phyloP scores from a whole-genome alignment of 2,888 invertebrate genomes.

The Ferrisia virgata region DNA sequence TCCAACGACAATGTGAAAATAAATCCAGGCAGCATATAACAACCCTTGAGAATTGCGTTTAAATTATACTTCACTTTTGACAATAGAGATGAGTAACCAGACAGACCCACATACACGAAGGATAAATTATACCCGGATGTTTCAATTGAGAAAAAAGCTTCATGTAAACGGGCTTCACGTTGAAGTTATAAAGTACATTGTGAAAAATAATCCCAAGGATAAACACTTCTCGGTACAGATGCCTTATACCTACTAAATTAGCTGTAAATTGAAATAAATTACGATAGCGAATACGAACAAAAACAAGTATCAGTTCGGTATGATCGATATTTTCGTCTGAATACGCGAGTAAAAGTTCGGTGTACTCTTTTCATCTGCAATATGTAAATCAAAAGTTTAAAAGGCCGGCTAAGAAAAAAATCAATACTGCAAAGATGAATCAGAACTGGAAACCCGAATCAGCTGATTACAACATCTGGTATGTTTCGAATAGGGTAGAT shows the following conservation, averaged over 20 bases:
- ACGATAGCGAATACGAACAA: not conserved
- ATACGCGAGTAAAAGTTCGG: not conserved
- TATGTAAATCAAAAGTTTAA: not conserved
- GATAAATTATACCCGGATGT: conserved; percentile 31
- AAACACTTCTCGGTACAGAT: not conserved
- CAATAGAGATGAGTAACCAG: conserved; percentile 18
- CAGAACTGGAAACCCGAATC: not conserved
- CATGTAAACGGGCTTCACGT: not conserved
- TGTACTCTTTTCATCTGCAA: not conserved
- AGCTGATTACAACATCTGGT: conserved; percentile 21
- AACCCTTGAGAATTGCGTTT: conserved; percentile 1
- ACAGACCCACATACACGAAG: not conserved
- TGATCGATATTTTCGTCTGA: no score
- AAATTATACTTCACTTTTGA: not conserved
- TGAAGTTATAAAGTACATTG: not conserved
- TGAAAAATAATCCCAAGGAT: conserved; percentile 18
- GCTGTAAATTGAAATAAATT: conserved; percentile 13
- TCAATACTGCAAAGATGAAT: conserved; percentile 15
- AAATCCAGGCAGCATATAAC: not conserved
- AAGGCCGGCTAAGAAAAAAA: not conserved
- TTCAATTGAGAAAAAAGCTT: conserved; percentile 27
- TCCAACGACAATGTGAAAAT: not conserved
- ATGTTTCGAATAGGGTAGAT: not conserved
- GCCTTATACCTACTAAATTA: not conserved
- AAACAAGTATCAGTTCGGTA: not conserved